Base-by-base conservation (phyloP, 2,113 vertebrate species). In the Bujurquina vittata region DNA sequence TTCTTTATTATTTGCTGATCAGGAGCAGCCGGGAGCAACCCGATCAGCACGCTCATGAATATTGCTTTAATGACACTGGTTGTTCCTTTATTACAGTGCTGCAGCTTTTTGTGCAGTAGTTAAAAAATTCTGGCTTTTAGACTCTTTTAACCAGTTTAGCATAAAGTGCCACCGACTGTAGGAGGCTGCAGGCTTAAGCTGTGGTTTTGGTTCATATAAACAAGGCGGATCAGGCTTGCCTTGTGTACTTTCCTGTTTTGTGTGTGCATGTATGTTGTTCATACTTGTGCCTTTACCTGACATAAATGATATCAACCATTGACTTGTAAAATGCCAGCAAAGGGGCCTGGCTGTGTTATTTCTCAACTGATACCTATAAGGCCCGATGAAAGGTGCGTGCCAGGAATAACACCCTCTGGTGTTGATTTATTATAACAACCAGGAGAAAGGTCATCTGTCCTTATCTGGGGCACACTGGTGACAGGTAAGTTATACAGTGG, bases 371-470 rank as follows among this genome's bases (percentile, higher is more conserved):
- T 87, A 90, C 82, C 91, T 94, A 89, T 89, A 87, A 91, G 87
- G 77, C 58, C 46, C 73, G 80, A 91, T 67, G 79, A 84, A 88
- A 93, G 49, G 79, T 56, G 78, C 49, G 31, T 80, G 85, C 79
- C 85, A 84, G 87, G 88, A 86, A 92, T 91, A 94, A 91, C 85
- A 22, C 54, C 90, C 61, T 87, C 67, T 83, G 77, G 83, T 88
- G 77, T 61, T 93, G 91, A 94, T 95, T 93, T 93, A 93, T 95
- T 91, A 80, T 81, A 81, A 86, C 81, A 89, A 90, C 75, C 79
- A 10, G 11, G 77, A 67, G 82, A 94, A 93, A 95, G 93, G 91
- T 92, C 93, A 92, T 92, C 89, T 91, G 90, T 94, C 89, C 89
- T 93, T 94, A 94, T 95, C 92, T 90, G 83, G 89, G 79, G 57